phyloP scores from a whole-genome alignment of 1,140 invertebrate species.

The Solen grandis region DNA sequence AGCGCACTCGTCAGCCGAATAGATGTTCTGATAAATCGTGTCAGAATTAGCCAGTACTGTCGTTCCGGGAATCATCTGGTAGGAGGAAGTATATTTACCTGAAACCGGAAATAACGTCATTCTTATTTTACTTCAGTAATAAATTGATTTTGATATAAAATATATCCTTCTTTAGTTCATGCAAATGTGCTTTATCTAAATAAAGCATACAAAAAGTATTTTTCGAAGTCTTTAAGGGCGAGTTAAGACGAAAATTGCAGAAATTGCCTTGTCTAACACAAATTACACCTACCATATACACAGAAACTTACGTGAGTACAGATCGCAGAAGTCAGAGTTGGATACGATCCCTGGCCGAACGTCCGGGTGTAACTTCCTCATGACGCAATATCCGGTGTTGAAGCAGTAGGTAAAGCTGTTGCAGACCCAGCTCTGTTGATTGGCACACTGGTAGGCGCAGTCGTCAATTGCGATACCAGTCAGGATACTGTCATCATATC shows the following conservation, averaged over 20 bases:
- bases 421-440: conserved; percentile 64
- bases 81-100: conserved; percentile 70
- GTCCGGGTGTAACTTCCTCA: conserved; percentile 69
- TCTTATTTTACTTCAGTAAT: too few relatives aligned
- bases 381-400: conserved; percentile 61
- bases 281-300: too few relatives aligned
- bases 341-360: conserved; percentile 63
- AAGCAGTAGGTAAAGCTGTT: conserved; percentile 72
- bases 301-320: conserved; percentile 70
- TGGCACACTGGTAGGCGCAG: conserved; percentile 65
- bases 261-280: too few relatives aligned
- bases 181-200: too few relatives aligned
- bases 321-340: conserved; percentile 55
- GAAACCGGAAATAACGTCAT: conserved; percentile 20
- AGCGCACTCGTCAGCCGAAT: conserved; percentile 66
- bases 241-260: too few relatives aligned
- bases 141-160: too few relatives aligned
- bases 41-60: conserved; percentile 66
- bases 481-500: conserved; percentile 63
- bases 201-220: too few relatives aligned
- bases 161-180: too few relatives aligned
- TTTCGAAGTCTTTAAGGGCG: too few relatives aligned
- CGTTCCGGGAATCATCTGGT: conserved; percentile 60
- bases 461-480: conserved; percentile 71
- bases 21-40: conserved; percentile 70